Evolutionary conservation across 2,797 vertebrate species (phyloP).

Genomic region (Pseudotriccus pelzelni): DNA sequence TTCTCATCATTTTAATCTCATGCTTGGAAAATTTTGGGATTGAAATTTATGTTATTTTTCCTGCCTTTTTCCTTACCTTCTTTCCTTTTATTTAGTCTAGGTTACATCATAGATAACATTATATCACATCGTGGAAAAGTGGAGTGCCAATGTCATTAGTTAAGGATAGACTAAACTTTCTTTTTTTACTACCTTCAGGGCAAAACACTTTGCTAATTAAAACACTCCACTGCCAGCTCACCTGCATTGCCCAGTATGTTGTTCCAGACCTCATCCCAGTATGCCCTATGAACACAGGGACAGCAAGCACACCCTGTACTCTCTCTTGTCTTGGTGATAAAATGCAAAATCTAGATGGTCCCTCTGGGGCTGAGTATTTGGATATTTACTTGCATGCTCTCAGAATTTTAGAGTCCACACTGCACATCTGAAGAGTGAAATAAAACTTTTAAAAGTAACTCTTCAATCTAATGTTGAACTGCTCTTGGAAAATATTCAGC

Average conservation of each 20-base stretch:
- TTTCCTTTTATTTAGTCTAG: not conserved
- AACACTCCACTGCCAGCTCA: not conserved
- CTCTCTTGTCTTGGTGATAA: not conserved
- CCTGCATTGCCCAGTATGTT: not conserved
- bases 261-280: not conserved
- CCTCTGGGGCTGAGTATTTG: not conserved
- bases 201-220: not conserved
- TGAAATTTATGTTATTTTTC: not conserved
- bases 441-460: not conserved
- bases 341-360: not conserved
- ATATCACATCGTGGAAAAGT: not conserved
- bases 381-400: not conserved
- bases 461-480: not conserved
- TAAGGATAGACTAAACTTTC: not conserved
- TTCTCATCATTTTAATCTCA: not conserved
- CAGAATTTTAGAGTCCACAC: not conserved
- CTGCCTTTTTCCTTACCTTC: not conserved
- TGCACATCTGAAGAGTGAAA: not conserved
- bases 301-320: not conserved
- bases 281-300: rapidly evolving
- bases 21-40: not conserved
- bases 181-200: not conserved
- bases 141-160: not conserved
- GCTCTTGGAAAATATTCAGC: not conserved
- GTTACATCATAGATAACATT: not conserved